Percentiles rank a stretch among this genome's conserved stretches.
These are phyloP conservation scores for Hemichromis elongatus DNA, from an alignment of 2,113 vertebrate genomes.

Conservation along the genomic window DNA sequence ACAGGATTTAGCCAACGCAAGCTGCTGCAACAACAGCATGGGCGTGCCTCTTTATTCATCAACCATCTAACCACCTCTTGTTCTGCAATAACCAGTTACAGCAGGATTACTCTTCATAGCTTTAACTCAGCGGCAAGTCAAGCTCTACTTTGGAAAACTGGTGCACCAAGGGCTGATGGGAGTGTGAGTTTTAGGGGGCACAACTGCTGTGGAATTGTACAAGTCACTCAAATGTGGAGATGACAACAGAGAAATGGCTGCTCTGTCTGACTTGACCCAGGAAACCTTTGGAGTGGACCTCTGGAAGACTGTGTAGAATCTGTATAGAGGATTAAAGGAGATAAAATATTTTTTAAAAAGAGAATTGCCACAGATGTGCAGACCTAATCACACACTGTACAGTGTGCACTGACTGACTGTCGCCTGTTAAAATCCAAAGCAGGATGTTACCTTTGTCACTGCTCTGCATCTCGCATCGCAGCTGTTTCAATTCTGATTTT, in stretches of 20 bases:
- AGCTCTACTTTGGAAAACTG: conserved; percentile 33
- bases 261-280: neutral
- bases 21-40: conserved; percentile 8
- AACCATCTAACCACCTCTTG: conserved; percentile 36
- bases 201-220: conserved; percentile 31
- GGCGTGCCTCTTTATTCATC: conserved; percentile 49
- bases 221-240: conserved; percentile 15
- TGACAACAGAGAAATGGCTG: neutral
- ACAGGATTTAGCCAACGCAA: conserved; percentile 37
- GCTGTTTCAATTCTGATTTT: conserved; percentile 34
- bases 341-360: conserved; percentile 10
- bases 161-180: conserved; percentile 51
- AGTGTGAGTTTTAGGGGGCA: neutral
- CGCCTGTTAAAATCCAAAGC: conserved; percentile 54
- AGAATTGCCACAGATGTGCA: conserved; percentile 9
- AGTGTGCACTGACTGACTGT: conserved; percentile 36
- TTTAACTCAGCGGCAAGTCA: conserved; percentile 61
- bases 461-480: conserved; percentile 22
- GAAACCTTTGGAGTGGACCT: neutral
- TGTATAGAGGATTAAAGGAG: conserved; percentile 11
- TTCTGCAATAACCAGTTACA: conserved; percentile 50
- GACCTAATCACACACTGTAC: neutral
- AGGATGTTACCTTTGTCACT: conserved; percentile 37
- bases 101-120: conserved; percentile 61
- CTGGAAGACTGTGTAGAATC: conserved; percentile 28